Conservation (phyloP, 2,113 vertebrate genomes). For the Phrynosoma platyrhinos region DNA sequence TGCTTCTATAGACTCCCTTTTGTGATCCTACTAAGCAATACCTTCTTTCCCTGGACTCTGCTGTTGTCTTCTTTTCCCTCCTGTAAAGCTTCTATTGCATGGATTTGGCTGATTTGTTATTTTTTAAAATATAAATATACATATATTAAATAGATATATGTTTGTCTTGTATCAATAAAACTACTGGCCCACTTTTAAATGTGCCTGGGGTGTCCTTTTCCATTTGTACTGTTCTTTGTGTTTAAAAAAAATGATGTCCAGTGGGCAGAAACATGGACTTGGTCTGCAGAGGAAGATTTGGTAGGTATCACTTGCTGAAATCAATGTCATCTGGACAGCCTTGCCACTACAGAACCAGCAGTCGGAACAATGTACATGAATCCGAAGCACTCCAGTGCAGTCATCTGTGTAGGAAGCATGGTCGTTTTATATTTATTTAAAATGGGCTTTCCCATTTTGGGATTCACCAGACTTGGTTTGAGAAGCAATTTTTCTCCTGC, state of each 20-base stretch:
- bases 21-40: background rate
- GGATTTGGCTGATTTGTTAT: slow-evolving; percentile 1
- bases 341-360: background rate
- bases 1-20: background rate
- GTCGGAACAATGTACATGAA: background rate
- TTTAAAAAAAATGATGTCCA: background rate
- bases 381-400: background rate
- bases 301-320: background rate
- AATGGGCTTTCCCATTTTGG: too few species aligned
- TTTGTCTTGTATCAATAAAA: slow-evolving; percentile 6
- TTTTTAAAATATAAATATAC: background rate
- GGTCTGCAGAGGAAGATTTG: background rate
- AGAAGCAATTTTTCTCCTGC: background rate
- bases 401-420: background rate
- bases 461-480: background rate
- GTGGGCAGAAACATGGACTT: too few species aligned
- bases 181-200: slow-evolving; percentile 2
- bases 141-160: background rate
- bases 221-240: background rate
- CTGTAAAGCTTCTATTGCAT: background rate
- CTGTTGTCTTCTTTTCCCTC: fast-evolving
- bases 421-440: fast-evolving
- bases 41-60: background rate
- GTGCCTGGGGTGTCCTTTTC: slow-evolving; percentile 8
- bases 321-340: background rate